These are phyloP conservation scores for Aphis craccivora DNA, from an alignment of 1,140 invertebrate species.

Conservation along the genomic window DNA sequence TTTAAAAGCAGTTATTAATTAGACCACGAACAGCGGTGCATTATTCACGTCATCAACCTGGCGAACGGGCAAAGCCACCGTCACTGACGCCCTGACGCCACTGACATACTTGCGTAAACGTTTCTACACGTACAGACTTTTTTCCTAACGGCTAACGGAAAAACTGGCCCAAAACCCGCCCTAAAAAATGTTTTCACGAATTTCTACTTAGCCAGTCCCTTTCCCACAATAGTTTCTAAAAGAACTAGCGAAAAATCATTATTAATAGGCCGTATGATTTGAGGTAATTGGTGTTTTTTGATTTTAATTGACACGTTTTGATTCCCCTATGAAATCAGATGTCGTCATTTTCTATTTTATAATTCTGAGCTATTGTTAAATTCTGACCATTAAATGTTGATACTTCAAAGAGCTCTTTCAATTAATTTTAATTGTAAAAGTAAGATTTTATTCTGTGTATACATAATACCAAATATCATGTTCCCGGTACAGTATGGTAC, in stretches of 20 bases:
- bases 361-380: neutral
- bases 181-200: too few species aligned
- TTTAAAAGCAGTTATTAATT: constrained; percentile 56
- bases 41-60: constrained; percentile 37
- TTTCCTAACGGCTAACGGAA: neutral
- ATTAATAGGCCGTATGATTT: neutral
- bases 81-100: neutral
- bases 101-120: neutral
- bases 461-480: neutral
- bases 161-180: neutral
- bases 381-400: neutral
- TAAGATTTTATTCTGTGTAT: neutral
- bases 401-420: neutral
- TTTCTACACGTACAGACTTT: neutral
- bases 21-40: constrained; percentile 33
- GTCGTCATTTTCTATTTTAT: neutral
- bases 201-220: neutral
- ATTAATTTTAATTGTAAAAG: neutral
- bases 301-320: neutral
- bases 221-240: neutral
- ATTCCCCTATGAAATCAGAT: neutral
- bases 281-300: neutral
- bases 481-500: neutral
- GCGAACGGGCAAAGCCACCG: neutral
- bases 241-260: neutral